Evolutionary conservation across 2,888 invertebrate species (phyloP).

Genomic region (Ditula angustiorana): DNA sequence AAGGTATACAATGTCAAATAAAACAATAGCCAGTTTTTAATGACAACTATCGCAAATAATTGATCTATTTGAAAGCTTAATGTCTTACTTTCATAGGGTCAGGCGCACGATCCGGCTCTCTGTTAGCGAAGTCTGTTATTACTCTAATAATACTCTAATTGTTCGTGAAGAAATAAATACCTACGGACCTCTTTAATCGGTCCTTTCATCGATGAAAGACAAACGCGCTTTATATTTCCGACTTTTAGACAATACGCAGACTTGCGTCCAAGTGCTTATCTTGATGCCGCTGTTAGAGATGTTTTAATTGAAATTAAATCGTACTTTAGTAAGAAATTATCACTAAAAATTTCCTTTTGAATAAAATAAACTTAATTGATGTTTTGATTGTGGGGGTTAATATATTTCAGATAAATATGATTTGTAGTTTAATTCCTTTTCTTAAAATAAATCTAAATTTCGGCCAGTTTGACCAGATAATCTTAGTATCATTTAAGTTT

Average conservation of each 20-base stretch:
- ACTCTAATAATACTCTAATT: constrained; percentile 6
- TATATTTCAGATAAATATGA: too few species aligned
- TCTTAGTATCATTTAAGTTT: too few species aligned
- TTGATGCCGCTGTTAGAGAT: too few species aligned
- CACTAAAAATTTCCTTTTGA: too few species aligned
- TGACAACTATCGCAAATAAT: not conserved
- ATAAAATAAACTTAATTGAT: too few species aligned
- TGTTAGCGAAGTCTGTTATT: constrained; percentile 15
- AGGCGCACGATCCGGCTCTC: not conserved
- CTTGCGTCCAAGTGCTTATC: too few species aligned
- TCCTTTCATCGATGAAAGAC: not conserved
- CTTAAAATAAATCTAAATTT: too few species aligned
- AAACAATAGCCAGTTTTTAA: not conserved
- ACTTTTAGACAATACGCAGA: constrained; percentile 10
- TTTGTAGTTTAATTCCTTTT: too few species aligned
- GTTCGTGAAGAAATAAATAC: not conserved
- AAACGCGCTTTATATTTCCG: not conserved
- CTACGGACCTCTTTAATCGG: not conserved
- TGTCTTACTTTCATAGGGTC: constrained; percentile 18
- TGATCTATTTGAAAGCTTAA: constrained; percentile 6
- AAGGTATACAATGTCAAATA: not conserved
- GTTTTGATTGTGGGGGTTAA: too few species aligned
- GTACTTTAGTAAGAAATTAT: too few species aligned
- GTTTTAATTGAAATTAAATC: too few species aligned
- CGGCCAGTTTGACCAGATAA: too few species aligned